Evolutionary conservation across 2,888 invertebrate species (phyloP).

Genomic region (Cheilosia vulpina): DNA sequence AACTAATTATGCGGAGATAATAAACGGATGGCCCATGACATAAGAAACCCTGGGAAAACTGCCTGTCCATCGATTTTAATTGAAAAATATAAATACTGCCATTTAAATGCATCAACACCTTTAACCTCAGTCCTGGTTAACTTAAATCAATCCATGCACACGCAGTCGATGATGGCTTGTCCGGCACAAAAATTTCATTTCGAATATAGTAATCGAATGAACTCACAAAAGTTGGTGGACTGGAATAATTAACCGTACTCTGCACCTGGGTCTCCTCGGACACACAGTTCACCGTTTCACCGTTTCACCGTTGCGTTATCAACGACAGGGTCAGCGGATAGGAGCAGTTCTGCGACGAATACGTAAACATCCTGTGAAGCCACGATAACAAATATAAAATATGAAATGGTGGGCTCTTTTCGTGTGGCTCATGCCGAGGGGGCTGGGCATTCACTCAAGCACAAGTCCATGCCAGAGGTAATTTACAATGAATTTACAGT

Average conservation of each 20-base stretch:
- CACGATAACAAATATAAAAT: constrained; percentile 32
- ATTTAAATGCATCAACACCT: neutral
- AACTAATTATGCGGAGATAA: too few species aligned
- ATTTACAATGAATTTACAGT: constrained; percentile 14
- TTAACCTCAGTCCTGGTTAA: neutral
- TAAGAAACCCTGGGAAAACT: too few species aligned
- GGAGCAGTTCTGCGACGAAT: neutral
- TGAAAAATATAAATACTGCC: neutral
- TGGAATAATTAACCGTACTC: constrained; percentile 34
- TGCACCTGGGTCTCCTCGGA: neutral
- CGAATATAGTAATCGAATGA: constrained; percentile 20
- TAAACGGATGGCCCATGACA: too few species aligned
- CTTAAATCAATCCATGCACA: neutral
- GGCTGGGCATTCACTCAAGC: constrained; percentile 1
- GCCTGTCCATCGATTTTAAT: neutral
- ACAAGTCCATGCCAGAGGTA: constrained; percentile 7
- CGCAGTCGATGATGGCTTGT: neutral
- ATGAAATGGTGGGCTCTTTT: constrained; percentile 11
- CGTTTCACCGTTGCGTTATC: constrained; percentile 9
- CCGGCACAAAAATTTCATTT: constrained; percentile 2
- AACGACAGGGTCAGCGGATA: neutral
- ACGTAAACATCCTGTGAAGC: constrained; percentile 20
- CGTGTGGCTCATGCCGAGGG: neutral
- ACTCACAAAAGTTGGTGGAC: constrained; percentile 18
- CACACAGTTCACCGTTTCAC: neutral